These are phyloP conservation scores for Mystacornis crossleyi DNA, from an alignment of 2,113 vertebrate species.

Conservation along the genomic window DNA sequence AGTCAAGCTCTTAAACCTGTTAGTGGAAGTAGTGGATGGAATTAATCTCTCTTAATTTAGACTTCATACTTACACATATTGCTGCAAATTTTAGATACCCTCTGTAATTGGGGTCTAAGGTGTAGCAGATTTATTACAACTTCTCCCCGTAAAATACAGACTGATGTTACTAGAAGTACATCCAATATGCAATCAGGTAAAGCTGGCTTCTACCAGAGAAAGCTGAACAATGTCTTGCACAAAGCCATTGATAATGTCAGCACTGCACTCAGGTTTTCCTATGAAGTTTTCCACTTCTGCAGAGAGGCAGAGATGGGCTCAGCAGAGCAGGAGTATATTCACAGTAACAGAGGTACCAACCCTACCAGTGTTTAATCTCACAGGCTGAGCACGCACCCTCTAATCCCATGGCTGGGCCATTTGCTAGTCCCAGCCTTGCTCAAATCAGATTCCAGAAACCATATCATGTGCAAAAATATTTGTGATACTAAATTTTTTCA, in stretches of 20 bases:
- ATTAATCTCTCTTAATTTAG: slow-evolving; percentile 58
- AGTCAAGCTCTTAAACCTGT: slow-evolving; percentile 76
- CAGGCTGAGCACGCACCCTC: neutral
- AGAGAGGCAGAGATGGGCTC: neutral
- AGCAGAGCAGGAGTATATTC: neutral
- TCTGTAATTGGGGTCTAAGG: slow-evolving; percentile 70
- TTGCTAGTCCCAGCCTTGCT: neutral
- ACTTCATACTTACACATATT: neutral
- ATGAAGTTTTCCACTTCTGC: neutral
- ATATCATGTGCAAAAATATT: fast-evolving
- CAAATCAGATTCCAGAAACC: neutral
- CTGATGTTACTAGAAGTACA: neutral
- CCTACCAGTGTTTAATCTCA: neutral
- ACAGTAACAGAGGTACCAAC: neutral
- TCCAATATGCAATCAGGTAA: neutral
- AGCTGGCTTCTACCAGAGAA: neutral
- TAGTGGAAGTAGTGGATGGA: slow-evolving; percentile 55
- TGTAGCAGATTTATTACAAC: slow-evolving; percentile 63
- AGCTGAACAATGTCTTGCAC: neutral
- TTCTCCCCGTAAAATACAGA: slow-evolving; percentile 32
- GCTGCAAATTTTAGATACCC: slow-evolving; percentile 49
- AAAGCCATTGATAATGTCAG: neutral
- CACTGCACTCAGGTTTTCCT: neutral
- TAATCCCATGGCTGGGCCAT: neutral
- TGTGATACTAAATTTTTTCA: neutral